Percentiles rank a stretch among this genome's conserved stretches.
Conservation (phyloP, 2,888 invertebrate genomes). For the Ormyrus nitidulus region DNA sequence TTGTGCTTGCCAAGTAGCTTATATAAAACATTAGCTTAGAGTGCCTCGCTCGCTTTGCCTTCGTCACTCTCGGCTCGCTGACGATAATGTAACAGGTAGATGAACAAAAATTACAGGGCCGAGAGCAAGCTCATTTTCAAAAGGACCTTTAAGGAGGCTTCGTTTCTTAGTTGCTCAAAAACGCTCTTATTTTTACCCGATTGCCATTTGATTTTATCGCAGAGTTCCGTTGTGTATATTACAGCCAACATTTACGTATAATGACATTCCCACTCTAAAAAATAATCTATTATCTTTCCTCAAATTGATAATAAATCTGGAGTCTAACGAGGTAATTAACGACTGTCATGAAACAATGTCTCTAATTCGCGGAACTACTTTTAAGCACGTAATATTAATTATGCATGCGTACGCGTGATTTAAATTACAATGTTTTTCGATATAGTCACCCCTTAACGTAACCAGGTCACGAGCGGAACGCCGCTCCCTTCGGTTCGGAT, state of each 20-base stretch:
- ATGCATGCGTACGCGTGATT: slow-evolving; percentile 22
- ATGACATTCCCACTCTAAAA: neutral
- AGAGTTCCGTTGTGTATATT: too few species aligned
- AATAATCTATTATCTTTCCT: neutral
- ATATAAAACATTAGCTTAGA: slow-evolving; percentile 57
- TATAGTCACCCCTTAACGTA: neutral
- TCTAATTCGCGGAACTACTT: neutral
- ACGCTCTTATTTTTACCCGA: too few species aligned
- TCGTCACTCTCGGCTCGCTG: neutral
- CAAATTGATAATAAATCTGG: too few species aligned
- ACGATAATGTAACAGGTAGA: slow-evolving; percentile 58
- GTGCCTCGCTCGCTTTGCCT: neutral
- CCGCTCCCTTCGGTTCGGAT: slow-evolving; percentile 4
- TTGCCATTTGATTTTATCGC: too few species aligned
- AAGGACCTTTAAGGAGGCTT: too few species aligned
- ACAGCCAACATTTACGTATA: neutral
- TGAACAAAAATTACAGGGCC: neutral
- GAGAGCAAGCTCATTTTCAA: too few species aligned
- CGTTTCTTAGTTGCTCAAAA: too few species aligned
- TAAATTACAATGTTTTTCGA: slow-evolving; percentile 34
- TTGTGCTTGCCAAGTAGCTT: slow-evolving; percentile 59
- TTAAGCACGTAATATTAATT: slow-evolving; percentile 29
- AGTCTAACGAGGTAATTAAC: slow-evolving; percentile 1
- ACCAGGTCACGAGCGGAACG: slow-evolving; percentile 29
- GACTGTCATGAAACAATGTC: neutral